Evolutionary conservation across 2,888 invertebrate genomes (phyloP), one percentile per base, ranked within the genome.

Genomic region (Rhingia rostrata): DNA sequence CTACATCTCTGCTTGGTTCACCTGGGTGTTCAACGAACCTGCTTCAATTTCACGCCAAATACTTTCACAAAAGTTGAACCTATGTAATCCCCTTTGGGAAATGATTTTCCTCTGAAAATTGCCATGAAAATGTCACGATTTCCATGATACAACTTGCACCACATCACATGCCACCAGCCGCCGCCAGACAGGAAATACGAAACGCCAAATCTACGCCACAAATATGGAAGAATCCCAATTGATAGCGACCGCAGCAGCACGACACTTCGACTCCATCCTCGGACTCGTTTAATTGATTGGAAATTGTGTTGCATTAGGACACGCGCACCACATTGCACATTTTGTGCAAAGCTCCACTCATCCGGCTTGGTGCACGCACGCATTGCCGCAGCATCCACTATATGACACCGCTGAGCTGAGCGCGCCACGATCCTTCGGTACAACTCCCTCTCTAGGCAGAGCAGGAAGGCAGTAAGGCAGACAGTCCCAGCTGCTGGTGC

Each of bases 261-360:
- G 70, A 72, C 30, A 49, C 49, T 22, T 22, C 22, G 22, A 22
- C 22, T 49, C 49, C 10, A 49, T 30, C 49, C 32, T 30, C 35
- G 22, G 43, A 73, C 78, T 82, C 43, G 67, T 78, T 78, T 78
- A 82, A 78, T 82, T 82, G 60, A 82, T 78, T 82, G 61, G 49
- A 73, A 82, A 78, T 61, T 78, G 73, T 83, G 78, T 78, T 83
- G 73, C 82, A 83, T 78, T 83, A 78, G 56, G 72, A 72, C 72
- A 82, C 81, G 66, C 64, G 47, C 77, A 49, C 41, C 51, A 35
- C 70, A 35, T 53, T 41, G 39, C 39, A 64, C 14, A 6, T 33
- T 4, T 4, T n/a, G 49, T 49, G 33, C 35, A 39, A 37, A 32
- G 6, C 45, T 10, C 5, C 30, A 22, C 30, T 10, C 56, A 32